Conservation (phyloP, 1,140 invertebrate species). For the Adoxophyes honmai region DNA sequence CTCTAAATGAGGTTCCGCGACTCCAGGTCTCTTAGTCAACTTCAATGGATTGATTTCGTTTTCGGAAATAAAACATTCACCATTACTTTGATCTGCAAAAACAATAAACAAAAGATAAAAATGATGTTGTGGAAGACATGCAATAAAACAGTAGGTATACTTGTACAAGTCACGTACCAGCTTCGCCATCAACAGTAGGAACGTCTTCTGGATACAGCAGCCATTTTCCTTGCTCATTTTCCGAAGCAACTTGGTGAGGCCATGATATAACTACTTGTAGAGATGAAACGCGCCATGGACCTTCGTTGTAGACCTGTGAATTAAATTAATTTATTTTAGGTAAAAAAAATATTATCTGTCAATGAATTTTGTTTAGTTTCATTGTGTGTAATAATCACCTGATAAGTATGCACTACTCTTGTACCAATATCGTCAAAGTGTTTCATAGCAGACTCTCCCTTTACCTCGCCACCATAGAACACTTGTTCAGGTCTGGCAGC, state of each 20-base stretch:
- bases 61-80: constrained; percentile 80
- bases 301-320: constrained; percentile 85
- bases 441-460: constrained; percentile 89
- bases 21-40: constrained; percentile 77
- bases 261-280: constrained; percentile 90
- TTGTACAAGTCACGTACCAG: constrained; percentile 28
- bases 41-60: constrained; percentile 84
- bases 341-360: too few relatives aligned
- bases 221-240: constrained; percentile 90
- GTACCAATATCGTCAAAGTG: constrained; percentile 91
- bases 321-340: too few relatives aligned
- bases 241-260: constrained; percentile 92
- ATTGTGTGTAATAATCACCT: constrained; percentile 78
- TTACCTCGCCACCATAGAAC: constrained; percentile 90
- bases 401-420: constrained; percentile 90
- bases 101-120: too few relatives aligned
- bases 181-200: constrained; percentile 84
- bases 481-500: constrained; percentile 85
- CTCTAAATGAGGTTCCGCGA: constrained; percentile 66
- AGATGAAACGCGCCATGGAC: constrained; percentile 89
- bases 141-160: too few relatives aligned
- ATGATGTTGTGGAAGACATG: too few relatives aligned
- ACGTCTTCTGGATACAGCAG: constrained; percentile 91
- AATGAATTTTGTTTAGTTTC: too few relatives aligned
- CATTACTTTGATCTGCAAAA: constrained; percentile 76